Evolutionary conservation across 2,797 vertebrate species (phyloP), one percentile per base, ranked within the genome.

Genomic region (Bufotes viridis): DNA sequence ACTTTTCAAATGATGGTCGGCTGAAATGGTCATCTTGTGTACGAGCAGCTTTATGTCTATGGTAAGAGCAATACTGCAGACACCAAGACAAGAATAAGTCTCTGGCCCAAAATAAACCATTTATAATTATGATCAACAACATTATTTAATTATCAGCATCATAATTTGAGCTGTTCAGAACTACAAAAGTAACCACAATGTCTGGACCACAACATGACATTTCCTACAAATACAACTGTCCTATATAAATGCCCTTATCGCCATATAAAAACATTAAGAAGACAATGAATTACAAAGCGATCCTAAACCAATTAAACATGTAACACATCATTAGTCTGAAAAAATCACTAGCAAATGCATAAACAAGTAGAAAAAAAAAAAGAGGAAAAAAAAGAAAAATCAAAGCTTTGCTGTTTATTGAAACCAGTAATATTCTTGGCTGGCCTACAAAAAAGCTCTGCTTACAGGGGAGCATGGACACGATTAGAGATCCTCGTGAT

Each of bases 351-450:
- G 24, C 13, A 61, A 51, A 24, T n/a, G 22, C 55, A 78, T 51
- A n/a, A 78, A 78, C 72, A 75, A 69, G n/a, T 29, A 34, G 8
- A 26, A 72, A 34, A 34, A 69, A 14, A 29, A 26, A 17, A 18
- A 49, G 4, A 49, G 2, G 42, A 49, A 74, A 2, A 10, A 18
- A 34, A 72, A 42, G 26, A 60, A 87, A 82, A 74, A 51, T 81
- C 80, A 65, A 82, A 82, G 67, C n/a, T 9, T 72, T 42, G 4
- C 20, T 86, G 65, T 79, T 79, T 80, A 57, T 81, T 86, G 85
- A 58, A 87, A 87, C 81, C 60, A 75, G 55, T 76, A 49, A 75
- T 87, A 82, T 82, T 87, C 53, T 87, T 87, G 86, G 86, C 78
- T 6, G n/a, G 80, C 57, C 79, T 82, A 82, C 79, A 87, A 82